These are phyloP conservation scores for Sebastes goodei DNA, from an alignment of 2,797 vertebrate species.

Conservation along the genomic window DNA sequence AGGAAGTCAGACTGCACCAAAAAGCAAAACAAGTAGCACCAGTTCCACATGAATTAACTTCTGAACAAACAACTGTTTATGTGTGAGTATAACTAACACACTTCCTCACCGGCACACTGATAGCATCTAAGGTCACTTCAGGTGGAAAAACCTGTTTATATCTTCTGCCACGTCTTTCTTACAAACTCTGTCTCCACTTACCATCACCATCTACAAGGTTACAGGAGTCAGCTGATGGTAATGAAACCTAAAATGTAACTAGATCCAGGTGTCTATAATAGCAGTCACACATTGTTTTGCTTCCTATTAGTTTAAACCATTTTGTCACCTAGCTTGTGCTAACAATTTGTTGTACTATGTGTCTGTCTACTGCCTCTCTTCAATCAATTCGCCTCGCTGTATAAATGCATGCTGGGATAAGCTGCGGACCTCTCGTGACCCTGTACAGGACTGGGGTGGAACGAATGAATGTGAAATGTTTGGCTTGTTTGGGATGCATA, in stretches of 20 bases:
- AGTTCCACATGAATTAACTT: background rate
- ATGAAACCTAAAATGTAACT: background rate
- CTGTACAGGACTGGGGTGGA: no score
- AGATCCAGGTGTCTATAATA: background rate
- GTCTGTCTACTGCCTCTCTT: background rate
- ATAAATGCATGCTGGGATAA: background rate
- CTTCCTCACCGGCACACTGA: background rate
- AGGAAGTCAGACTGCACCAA: background rate
- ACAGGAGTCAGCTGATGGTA: background rate
- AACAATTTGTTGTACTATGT: background rate
- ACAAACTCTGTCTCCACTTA: constrained; percentile 9
- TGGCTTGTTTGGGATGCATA: background rate
- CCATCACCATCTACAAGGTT: background rate
- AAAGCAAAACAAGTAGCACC: background rate
- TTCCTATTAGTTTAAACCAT: background rate
- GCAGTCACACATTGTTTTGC: background rate
- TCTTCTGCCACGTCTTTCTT: background rate
- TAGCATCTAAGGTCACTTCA: background rate
- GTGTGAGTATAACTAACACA: background rate
- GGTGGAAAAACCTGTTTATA: background rate
- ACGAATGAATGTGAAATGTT: background rate
- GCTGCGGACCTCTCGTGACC: background rate
- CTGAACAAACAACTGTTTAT: no score
- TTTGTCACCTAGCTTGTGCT: background rate
- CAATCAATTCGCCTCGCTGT: background rate